Conservation (phyloP, 2,888 invertebrate species). For the Unio delphinus region DNA sequence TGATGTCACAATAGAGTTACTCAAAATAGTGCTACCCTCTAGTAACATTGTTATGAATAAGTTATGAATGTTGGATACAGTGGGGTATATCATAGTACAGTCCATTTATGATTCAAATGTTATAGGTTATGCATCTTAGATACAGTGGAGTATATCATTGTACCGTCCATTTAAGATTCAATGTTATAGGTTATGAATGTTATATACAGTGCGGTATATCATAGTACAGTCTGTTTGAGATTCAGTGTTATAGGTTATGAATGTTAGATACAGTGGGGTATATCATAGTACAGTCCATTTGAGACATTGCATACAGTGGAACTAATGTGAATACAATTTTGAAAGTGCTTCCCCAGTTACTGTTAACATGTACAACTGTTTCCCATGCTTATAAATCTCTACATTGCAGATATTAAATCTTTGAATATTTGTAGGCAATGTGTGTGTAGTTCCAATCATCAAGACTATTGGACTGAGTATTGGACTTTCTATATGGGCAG, state of each 20-base stretch:
- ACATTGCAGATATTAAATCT: too few relatives aligned
- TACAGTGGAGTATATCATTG: not conserved
- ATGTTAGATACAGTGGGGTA: not conserved
- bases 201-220: not conserved
- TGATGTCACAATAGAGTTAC: too few relatives aligned
- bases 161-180: too few relatives aligned
- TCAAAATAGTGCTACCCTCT: too few relatives aligned
- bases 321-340: not conserved
- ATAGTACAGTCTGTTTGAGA: too few relatives aligned
- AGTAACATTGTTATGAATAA: too few relatives aligned
- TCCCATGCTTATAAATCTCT: too few relatives aligned
- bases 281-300: not conserved
- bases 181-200: not conserved
- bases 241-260: not conserved
- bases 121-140: not conserved
- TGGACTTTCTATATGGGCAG: slow-evolving; percentile 74
- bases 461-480: slow-evolving; percentile 72
- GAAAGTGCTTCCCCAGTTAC: not conserved
- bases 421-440: slow-evolving; percentile 67
- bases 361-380: too few relatives aligned
- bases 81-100: too few relatives aligned
- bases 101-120: too few relatives aligned
- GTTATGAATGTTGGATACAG: too few relatives aligned
- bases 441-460: slow-evolving; percentile 73
- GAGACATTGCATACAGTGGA: not conserved